phyloP scores from a whole-genome alignment of 2,888 invertebrate species.

The Pseudococcus viburni region DNA sequence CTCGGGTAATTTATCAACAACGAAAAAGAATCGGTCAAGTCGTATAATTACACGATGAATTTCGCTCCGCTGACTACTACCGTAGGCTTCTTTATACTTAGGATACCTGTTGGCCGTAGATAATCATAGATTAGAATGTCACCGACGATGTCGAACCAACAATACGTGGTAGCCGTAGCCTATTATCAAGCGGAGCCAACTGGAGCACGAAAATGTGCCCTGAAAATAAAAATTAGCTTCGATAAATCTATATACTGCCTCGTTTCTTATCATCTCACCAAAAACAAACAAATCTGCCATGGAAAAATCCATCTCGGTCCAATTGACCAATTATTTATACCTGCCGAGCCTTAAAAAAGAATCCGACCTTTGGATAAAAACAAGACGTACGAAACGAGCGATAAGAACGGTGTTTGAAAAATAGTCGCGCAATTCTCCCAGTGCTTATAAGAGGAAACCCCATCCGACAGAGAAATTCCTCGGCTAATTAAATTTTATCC shows the following conservation, averaged over 20 bases:
- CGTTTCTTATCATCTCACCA: neutral
- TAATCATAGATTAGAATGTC: neutral
- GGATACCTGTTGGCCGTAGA: neutral
- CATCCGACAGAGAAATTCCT: neutral
- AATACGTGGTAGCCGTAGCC: neutral
- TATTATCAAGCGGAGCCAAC: neutral
- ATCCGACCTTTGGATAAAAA: neutral
- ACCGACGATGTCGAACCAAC: neutral
- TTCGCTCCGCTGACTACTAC: neutral
- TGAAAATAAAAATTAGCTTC: neutral
- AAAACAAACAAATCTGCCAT: neutral
- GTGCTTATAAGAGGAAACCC: too few species aligned
- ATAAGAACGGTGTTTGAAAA: neutral
- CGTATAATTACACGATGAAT: neutral
- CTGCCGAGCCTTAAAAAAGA: too few species aligned
- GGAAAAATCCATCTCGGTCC: neutral
- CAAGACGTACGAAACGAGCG: neutral
- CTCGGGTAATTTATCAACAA: neutral
- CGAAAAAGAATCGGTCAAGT: neutral
- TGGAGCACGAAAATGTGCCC: neutral
- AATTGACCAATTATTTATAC: too few species aligned
- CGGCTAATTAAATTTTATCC: neutral
- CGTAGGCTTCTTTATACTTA: too few species aligned
- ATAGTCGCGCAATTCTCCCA: neutral
- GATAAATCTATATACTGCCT: neutral